A percentile compares a stretch with the other conserved stretches of the same genome.
These are phyloP conservation scores for Tokudaia muenninki DNA, from an alignment of 2,797 vertebrate genomes.

Conservation along the genomic window DNA sequence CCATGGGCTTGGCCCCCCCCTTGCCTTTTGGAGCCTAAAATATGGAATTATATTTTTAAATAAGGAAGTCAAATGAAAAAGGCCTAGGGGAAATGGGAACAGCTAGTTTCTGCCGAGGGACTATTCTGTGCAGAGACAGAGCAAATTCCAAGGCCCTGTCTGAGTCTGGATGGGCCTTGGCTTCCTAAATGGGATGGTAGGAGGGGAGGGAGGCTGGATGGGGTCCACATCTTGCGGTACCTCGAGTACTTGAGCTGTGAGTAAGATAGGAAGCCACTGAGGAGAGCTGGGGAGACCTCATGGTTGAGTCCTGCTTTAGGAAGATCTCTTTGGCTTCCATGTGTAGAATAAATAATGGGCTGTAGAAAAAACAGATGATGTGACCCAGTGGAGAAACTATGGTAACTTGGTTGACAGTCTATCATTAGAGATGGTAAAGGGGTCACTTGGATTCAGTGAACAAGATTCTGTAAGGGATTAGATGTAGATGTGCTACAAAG, in stretches of 20 bases:
- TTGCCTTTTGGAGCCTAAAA: background rate
- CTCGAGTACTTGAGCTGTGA: constrained; percentile 1
- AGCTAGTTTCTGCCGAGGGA: background rate
- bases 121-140: background rate
- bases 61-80: background rate
- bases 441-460: background rate
- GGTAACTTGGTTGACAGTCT: background rate
- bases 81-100: background rate
- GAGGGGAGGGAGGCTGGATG: background rate
- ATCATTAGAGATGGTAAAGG: background rate
- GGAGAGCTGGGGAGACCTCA: background rate
- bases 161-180: background rate
- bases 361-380: background rate
- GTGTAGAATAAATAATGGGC: background rate
- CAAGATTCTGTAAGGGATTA: background rate
- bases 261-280: background rate
- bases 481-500: background rate
- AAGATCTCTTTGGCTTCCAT: background rate
- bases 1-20: background rate
- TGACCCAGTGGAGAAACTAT: background rate
- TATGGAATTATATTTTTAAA: background rate
- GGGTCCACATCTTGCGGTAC: background rate
- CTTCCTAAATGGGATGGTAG: background rate
- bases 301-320: background rate
- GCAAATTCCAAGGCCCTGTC: background rate